Evolutionary conservation across 1,140 invertebrate genomes (phyloP), one percentile per base, ranked within the genome.

Genomic region (Plutomurus gul): DNA sequence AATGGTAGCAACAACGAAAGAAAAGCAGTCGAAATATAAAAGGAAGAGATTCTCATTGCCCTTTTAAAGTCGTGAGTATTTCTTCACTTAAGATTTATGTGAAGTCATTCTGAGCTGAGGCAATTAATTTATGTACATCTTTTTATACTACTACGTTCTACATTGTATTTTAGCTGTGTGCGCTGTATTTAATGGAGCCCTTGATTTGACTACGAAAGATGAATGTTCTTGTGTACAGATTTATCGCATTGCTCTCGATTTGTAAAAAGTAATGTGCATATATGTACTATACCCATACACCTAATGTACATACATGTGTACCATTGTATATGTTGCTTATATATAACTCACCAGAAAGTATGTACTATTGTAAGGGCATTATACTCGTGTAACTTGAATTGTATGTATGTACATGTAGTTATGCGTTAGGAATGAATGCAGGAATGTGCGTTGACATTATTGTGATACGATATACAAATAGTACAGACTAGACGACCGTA

Each of bases 361-460:
- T 8, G 18, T 51, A 22, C 16, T 5, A 65, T n/a, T 18, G 56
- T 33, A 65, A 65, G 56, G 25, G 36, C 30, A 65, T 33, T 33
- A 30, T 65, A 65, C 25, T 18, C 47, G 18, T 25, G 47, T 51
- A 51, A 22, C 20, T n/a, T 49, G 37, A 7, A 39, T 39, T 6
- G 43, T 65, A 65, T 16, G 13, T 60, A 33, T 30, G 30, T 65
- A 65, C 56, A 65, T 65, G n/a, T 18, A 20, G 1, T 11, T n/a
- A 11, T 49, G 20, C 16, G 18, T 49, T 11, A 49, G n/a, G 27
- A 65, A n/a, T 60, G 51, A 60, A 30, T 65, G 56, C 13, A 65
- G 18, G 56, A 33, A 65, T 65, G 56, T 65, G 56, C 56, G 56
- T 65, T 33, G 56, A 65, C 56, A 65, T 65, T 65, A 65, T 65